Base-by-base conservation (phyloP, 1,140 invertebrate genomes). In the Cydia splendana region DNA sequence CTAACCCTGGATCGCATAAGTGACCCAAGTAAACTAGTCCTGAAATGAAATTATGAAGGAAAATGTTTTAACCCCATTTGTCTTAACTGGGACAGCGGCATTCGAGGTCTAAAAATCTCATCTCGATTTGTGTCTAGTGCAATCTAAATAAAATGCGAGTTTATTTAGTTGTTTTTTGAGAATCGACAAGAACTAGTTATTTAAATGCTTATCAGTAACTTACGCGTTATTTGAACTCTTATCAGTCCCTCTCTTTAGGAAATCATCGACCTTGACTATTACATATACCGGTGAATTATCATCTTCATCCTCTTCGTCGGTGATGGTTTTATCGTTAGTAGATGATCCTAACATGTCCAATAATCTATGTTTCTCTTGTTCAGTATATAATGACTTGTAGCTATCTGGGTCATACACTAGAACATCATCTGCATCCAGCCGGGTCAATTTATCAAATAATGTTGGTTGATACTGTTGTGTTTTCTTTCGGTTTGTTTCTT, bases 241-340 rank as follows among this genome's bases (percentile, higher is more conserved):
- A 24, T 82, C 77, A 73, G 84, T 83, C 45, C 80, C 78, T 65
- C 80, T 85, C 51, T 79, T 84, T 77, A 84, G 77, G 74, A 85
- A 71, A 10, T 82, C 82, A 74, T 81, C 65, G n/a, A 83, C 81
- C 76, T 84, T 81, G 30, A 88, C 71, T 74, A 90, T 78, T 38
- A 90, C 76, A 34, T 84, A 86, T 65, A 88, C 67, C 79, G 85
- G 85, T n/a, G 85, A 86, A 80, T 86, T 24, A 62, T 62, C 57
- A 24, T 62, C 9, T 12, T 62, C 57, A 24, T 62, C 9, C 4
- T 18, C 18, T 20, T 62, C 57, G 10, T 62, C 57, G 20, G 18
- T 0, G 20, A 24, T 4, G 57, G 6, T n/a, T 10, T 24, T 62
- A 62, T 62, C 7, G 24, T 62, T 10, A 62, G 5, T 6, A 4